phyloP scores from a whole-genome alignment of 2,797 vertebrate genomes.

The Numenius phaeopus region DNA sequence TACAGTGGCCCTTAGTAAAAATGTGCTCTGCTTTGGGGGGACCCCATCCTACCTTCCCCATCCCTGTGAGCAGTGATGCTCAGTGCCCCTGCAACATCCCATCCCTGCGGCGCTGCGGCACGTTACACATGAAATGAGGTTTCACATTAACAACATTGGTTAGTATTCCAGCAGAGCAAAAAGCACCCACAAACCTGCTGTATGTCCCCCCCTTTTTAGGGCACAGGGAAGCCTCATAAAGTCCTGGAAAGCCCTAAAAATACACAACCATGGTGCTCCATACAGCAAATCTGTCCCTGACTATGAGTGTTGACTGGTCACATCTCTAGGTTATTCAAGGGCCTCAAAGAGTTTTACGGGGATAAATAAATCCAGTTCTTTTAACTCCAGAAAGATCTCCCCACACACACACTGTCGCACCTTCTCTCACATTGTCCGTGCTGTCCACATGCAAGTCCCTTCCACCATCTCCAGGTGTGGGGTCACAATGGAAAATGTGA shows the following conservation, averaged over 20 bases:
- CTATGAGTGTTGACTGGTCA: neutral
- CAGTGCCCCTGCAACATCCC: neutral
- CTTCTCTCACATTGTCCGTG: neutral
- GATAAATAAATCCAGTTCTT: neutral
- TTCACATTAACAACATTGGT: neutral
- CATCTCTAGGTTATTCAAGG: neutral
- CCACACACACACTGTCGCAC: neutral
- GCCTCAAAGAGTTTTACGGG: neutral
- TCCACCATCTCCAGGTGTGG: neutral
- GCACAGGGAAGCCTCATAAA: neutral
- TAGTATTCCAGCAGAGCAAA: neutral
- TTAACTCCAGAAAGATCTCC: neutral
- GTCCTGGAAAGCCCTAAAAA: neutral
- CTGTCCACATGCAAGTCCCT: neutral
- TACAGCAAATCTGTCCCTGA: neutral
- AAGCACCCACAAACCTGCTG: neutral
- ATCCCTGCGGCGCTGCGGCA: rapidly evolving
- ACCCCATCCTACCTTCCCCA: neutral
- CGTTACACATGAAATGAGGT: rapidly evolving
- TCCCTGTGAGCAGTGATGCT: neutral
- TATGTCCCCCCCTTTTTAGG: neutral
- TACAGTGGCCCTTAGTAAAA: neutral
- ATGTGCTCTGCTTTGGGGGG: rapidly evolving
- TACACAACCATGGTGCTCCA: rapidly evolving
- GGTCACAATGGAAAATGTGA: neutral